These are phyloP conservation scores for Agonopterix alstromeriana DNA, from an alignment of 2,888 invertebrate genomes.

Conservation along the genomic window DNA sequence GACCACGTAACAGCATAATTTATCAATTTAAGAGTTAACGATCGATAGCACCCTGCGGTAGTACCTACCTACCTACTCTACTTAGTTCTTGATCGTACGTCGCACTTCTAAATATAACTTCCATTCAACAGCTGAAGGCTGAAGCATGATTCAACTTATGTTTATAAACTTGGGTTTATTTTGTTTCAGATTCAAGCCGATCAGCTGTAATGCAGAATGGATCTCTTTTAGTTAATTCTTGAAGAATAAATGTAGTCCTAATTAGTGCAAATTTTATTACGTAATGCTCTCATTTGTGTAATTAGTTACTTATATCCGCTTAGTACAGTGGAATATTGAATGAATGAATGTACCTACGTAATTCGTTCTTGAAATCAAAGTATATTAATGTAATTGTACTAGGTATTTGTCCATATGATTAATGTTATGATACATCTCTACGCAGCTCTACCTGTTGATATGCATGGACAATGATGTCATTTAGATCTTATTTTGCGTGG, in stretches of 20 bases:
- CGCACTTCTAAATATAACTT: too few relatives aligned
- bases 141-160: too few relatives aligned
- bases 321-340: constrained; percentile 7
- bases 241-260: constrained; percentile 48
- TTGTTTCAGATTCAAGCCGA: constrained; percentile 28
- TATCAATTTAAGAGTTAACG: constrained; percentile 34
- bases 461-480: too few relatives aligned
- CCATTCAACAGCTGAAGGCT: too few relatives aligned
- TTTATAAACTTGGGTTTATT: not conserved
- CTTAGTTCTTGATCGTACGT: too few relatives aligned
- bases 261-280: constrained; percentile 50
- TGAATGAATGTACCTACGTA: not conserved
- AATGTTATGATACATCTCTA: too few relatives aligned
- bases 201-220: constrained; percentile 54
- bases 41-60: constrained; percentile 18
- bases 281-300: constrained; percentile 46
- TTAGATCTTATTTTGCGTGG: too few relatives aligned
- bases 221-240: constrained; percentile 58
- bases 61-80: constrained; percentile 4
- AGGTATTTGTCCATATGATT: too few relatives aligned
- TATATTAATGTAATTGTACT: not conserved
- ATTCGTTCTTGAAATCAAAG: not conserved
- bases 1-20: constrained; percentile 26
- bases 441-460: too few relatives aligned
- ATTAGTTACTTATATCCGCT: constrained; percentile 26